A percentile compares a stretch with the other conserved stretches of the same genome.
These are phyloP conservation scores for Charina bottae DNA, from an alignment of 2,113 vertebrate species.

Conservation along the genomic window DNA sequence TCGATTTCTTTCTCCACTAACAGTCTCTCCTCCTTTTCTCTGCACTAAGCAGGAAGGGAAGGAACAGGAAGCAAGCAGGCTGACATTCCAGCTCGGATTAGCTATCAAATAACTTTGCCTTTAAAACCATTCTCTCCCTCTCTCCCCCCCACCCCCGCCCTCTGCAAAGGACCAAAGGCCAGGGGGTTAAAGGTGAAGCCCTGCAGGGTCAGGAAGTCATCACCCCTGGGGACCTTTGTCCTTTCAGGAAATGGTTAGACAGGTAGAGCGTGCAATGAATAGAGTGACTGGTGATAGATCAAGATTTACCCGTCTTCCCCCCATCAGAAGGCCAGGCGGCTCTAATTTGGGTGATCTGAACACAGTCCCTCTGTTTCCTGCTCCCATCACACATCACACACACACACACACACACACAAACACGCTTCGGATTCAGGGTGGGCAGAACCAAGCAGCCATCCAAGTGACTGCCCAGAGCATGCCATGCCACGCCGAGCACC, in stretches of 20 bases:
- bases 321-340: no score
- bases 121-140: conserved; percentile 51
- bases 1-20: background rate
- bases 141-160: background rate
- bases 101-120: conserved; percentile 63
- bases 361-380: background rate
- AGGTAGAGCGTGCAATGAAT: conserved; percentile 20
- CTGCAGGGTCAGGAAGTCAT: conserved; percentile 18
- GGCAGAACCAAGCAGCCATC: background rate
- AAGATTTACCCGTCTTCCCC: fast-evolving
- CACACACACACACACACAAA: no score
- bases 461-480: background rate
- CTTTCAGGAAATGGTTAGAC: conserved; percentile 11
- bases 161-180: conserved; percentile 44
- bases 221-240: background rate
- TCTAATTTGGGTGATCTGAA: background rate
- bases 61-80: background rate
- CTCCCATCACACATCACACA: background rate
- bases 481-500: background rate
- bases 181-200: conserved; percentile 51
- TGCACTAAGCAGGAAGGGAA: background rate
- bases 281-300: no score
- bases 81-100: conserved; percentile 38
- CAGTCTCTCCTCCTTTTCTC: background rate
- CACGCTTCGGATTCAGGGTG: background rate